Conservation (phyloP, 2,113 vertebrate genomes). For the Gracilinanus agilis region DNA sequence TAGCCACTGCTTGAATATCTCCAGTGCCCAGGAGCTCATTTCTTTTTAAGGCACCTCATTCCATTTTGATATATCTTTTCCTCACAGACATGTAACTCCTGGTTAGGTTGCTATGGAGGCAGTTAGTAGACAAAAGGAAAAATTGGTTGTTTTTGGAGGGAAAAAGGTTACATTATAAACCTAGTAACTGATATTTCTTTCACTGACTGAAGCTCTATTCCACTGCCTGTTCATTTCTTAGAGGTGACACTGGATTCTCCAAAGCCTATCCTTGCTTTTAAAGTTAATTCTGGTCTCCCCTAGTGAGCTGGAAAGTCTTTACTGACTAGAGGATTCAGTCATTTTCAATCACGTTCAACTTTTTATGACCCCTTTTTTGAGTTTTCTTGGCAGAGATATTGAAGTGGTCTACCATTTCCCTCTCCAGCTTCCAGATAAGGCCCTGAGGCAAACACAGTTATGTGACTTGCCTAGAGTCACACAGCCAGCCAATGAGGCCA, state of each 20-base stretch:
- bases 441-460: too few relatives aligned
- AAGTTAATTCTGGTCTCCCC: not conserved
- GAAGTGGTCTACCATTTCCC: too few relatives aligned
- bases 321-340: not conserved
- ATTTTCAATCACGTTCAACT: too few relatives aligned
- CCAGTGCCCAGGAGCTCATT: not conserved
- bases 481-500: too few relatives aligned
- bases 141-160: not conserved
- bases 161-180: not conserved
- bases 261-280: not conserved
- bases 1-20: not conserved
- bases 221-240: not conserved
- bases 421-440: too few relatives aligned
- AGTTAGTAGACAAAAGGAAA: not conserved
- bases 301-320: not conserved
- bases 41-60: not conserved
- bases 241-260: not conserved
- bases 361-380: too few relatives aligned
- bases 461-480: too few relatives aligned
- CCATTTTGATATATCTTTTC: not conserved
- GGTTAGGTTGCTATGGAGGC: not conserved
- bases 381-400: too few relatives aligned
- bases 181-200: not conserved
- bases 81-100: not conserved
- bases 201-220: not conserved